These are phyloP conservation scores for Chymomyza costata DNA, from an alignment of 1,140 invertebrate genomes.

Conservation along the genomic window DNA sequence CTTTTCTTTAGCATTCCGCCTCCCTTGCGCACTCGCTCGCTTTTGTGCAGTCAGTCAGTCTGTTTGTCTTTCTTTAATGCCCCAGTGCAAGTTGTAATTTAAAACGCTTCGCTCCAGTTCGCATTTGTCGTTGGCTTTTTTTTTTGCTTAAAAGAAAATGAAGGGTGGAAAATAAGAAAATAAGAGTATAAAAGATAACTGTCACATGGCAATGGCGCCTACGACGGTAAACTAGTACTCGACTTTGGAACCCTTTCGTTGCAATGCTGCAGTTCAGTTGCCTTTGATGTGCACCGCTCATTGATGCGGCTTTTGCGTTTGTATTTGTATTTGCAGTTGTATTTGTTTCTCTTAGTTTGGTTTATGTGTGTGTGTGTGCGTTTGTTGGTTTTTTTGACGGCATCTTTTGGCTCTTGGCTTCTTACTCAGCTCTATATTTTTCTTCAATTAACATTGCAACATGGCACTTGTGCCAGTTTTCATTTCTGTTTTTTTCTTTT, in stretches of 20 bases:
- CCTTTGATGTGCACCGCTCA: conserved; percentile 30
- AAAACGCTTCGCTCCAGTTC: too few relatives aligned
- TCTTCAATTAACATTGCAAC: conserved; percentile 51
- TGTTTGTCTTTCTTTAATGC: too few relatives aligned
- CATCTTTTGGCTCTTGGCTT: conserved; percentile 25
- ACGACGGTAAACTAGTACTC: background rate
- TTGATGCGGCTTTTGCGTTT: conserved; percentile 39
- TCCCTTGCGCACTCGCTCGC: too few relatives aligned
- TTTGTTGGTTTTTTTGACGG: conserved; percentile 5
- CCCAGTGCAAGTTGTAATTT: too few relatives aligned
- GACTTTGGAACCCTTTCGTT: conserved; percentile 6
- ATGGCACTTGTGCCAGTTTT: conserved; percentile 44
- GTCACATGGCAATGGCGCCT: too few relatives aligned
- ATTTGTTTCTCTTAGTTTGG: background rate
- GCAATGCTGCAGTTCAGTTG: conserved; percentile 10
- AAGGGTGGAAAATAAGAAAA: too few relatives aligned
- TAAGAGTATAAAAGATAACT: too few relatives aligned
- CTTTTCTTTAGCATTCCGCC: too few relatives aligned
- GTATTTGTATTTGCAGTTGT: conserved; percentile 10
- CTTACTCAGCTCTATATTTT: too few relatives aligned
- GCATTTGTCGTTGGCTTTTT: too few relatives aligned
- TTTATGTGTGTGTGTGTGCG: background rate
- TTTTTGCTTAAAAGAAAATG: too few relatives aligned
- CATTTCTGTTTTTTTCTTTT: conserved; percentile 11
- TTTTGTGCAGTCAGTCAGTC: too few relatives aligned